A percentile compares a stretch with the other conserved stretches of the same genome.
Conservation (phyloP, 2,113 vertebrate species). For the Archilochus colubris region DNA sequence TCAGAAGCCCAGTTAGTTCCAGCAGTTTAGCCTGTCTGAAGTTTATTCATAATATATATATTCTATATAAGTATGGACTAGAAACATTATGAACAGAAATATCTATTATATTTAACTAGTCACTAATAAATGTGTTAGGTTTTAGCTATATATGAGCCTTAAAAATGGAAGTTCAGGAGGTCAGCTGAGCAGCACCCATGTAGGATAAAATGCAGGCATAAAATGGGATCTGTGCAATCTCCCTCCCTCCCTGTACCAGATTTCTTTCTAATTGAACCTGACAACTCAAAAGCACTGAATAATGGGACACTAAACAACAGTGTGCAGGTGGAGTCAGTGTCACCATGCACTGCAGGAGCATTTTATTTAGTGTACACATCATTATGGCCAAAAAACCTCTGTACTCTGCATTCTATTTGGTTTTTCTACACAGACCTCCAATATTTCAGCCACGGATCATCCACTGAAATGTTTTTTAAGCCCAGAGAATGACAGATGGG, state of each 20-base stretch:
- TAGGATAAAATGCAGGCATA: not conserved
- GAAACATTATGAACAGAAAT: not conserved
- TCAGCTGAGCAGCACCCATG: not conserved
- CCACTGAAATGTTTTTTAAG: not conserved
- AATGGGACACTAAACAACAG: not conserved
- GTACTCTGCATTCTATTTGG: not conserved
- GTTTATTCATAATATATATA: not conserved
- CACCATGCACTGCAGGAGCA: not conserved
- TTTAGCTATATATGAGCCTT: not conserved
- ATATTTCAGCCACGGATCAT: not conserved
- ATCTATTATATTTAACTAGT: not conserved
- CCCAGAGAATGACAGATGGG: not conserved
- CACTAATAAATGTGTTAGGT: not conserved
- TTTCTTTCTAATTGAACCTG: not conserved
- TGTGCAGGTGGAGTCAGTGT: not conserved
- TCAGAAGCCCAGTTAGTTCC: not conserved
- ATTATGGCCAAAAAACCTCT: not conserved
- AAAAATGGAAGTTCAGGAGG: not conserved
- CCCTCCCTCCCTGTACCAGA: not conserved
- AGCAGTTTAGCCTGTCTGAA: not conserved
- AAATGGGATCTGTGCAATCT: not conserved
- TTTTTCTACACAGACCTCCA: not conserved
- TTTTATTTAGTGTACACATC: not conserved
- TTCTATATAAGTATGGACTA: not conserved
- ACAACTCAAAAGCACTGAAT: not conserved